Evolutionary conservation across 1,140 invertebrate species (phyloP).

Genomic region (Berghia stephanieae): DNA sequence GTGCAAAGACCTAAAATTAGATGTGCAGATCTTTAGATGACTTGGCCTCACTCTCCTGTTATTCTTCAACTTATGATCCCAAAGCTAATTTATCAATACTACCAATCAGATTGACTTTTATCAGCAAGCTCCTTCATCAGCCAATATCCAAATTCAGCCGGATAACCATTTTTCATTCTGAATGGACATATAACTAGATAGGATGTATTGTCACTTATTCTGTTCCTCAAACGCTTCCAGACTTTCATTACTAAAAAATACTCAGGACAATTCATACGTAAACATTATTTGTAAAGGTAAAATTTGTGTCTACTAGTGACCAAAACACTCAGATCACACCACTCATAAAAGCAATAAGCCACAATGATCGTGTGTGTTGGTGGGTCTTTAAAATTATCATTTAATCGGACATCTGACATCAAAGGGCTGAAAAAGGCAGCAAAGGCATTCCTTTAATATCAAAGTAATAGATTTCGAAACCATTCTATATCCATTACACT

Average conservation of each 20-base stretch:
- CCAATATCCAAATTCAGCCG: not conserved
- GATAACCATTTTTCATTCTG: too few relatives aligned
- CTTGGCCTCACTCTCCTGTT: not conserved
- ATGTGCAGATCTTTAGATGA: not conserved
- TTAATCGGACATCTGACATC: not conserved
- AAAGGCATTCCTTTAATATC: not conserved
- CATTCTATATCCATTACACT: not conserved
- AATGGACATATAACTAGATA: not conserved
- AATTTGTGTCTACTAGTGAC: not conserved
- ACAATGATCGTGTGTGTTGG: not conserved
- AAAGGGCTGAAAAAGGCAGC: not conserved
- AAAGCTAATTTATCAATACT: not conserved
- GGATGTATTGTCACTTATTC: not conserved
- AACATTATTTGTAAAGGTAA: not conserved
- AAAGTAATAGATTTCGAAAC: not conserved
- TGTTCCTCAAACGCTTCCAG: not conserved
- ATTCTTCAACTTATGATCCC: not conserved
- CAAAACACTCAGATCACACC: too few relatives aligned
- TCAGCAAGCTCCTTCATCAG: not conserved
- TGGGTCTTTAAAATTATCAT: not conserved
- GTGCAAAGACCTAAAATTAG: not conserved
- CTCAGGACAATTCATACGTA: not conserved
- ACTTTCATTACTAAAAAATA: not conserved
- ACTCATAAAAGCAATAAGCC: not conserved
- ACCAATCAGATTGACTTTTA: not conserved